Conservation (phyloP, 2,888 invertebrate genomes). For the Ophioninae sp. region DNA sequence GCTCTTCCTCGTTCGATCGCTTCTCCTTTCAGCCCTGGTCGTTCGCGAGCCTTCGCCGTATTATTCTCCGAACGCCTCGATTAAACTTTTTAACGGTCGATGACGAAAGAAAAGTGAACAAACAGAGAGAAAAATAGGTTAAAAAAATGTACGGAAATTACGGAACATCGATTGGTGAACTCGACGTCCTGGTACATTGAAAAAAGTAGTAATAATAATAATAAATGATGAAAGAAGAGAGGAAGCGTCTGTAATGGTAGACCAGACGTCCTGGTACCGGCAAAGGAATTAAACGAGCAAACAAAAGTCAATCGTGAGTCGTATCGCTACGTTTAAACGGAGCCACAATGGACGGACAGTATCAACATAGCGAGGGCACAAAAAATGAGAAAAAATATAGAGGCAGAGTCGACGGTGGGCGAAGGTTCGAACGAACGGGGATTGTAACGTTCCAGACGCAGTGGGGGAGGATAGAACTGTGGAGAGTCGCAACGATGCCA, state of each 20-base stretch:
- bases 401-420: constrained; percentile 4
- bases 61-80: neutral
- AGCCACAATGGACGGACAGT: constrained; percentile 59
- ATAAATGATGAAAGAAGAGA: constrained; percentile 16
- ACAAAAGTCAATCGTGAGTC: constrained; percentile 49
- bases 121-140: neutral
- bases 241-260: constrained; percentile 65
- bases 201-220: neutral
- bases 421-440: constrained; percentile 5
- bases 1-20: constrained; percentile 16
- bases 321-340: constrained; percentile 66
- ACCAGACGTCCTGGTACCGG: constrained; percentile 66
- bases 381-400: constrained; percentile 17
- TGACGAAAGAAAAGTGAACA: constrained; percentile 17
- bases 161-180: constrained; percentile 11
- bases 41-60: constrained; percentile 5
- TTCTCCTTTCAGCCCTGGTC: constrained; percentile 8
- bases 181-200: constrained; percentile 6
- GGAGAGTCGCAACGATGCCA: neutral
- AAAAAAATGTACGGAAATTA: constrained; percentile 42
- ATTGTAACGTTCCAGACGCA: constrained; percentile 21
- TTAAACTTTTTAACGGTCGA: constrained; percentile 39
- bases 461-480: constrained; percentile 12
- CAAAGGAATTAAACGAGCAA: constrained; percentile 44
- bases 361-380: constrained; percentile 3